Base-by-base conservation (phyloP, 2,797 vertebrate species). In the Peromyscus attwateri region DNA sequence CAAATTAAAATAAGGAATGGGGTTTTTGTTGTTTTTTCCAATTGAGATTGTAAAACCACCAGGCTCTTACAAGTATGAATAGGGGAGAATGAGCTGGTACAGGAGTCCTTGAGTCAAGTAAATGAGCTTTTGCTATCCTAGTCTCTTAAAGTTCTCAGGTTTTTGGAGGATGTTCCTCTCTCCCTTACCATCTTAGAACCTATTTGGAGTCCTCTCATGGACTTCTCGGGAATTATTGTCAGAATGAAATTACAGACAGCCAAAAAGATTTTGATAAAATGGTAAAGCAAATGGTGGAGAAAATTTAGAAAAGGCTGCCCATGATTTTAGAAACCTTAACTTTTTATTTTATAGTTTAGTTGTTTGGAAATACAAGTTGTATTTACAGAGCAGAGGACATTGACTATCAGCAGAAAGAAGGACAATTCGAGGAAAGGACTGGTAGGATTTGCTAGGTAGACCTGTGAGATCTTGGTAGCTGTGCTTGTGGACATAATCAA, bases 361-460 rank as follows among this genome's bases (percentile, higher is more conserved):
- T 66, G 6, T n/a, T 1, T 83, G 29, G 9, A 25, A 40, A 19
- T 21, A 43, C 31, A 89, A 6, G 3, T 79, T 10, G 89, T 82
- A 27, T 71, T 85, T 87, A 31, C 84, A 34, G 17, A 31, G 12
- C 70, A n/a, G 1, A 75, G 25, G 34, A 90, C 12, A 89, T 93
- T 71, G 23, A 49, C 40, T 62, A 12, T 76, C 43, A 93, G 76
- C 10, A 49, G 2, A 9, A 87, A 91, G 6, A 43, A 37, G 14
- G 14, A 1, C 49, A 73, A 68, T 77, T n/a, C 90, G 81, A 82
- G 0, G 19, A 23, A 8, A 12, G 27, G 62, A 23, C 16, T 52
- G 6, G 29, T 31, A 81, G n/a, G 29, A n/a, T 94, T 95, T 91
- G 11, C 40, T 88, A 27, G 76, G n/a, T 68, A 21, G 81, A 94